phyloP scores from a whole-genome alignment of 2,113 vertebrate genomes.

The Ceratotherium simum region DNA sequence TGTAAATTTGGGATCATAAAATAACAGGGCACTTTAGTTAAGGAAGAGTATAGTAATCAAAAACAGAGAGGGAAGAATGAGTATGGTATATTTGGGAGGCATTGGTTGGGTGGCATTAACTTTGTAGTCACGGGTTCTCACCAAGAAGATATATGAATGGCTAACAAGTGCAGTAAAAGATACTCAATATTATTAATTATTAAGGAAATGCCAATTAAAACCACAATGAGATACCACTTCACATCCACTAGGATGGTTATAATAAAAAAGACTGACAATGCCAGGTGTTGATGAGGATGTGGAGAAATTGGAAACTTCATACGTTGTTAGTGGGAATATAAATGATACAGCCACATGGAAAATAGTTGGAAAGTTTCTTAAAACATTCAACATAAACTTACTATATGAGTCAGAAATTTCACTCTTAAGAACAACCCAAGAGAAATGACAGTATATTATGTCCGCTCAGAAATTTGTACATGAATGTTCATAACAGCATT shows the following conservation, averaged over 20 bases:
- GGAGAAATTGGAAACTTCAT: not conserved
- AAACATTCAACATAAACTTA: conserved; percentile 16
- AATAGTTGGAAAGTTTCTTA: not conserved
- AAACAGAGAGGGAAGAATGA: conserved; percentile 6
- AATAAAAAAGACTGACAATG: conserved; percentile 12
- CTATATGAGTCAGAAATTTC: conserved; percentile 23
- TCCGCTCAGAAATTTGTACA: not conserved
- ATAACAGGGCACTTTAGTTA: not conserved
- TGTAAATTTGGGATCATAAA: conserved; percentile 35
- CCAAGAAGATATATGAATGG: not conserved
- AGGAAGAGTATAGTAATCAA: not conserved
- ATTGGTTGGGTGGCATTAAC: not conserved
- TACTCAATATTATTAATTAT: not conserved
- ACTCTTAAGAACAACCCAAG: not conserved
- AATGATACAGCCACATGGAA: conserved; percentile 3
- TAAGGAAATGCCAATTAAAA: not conserved
- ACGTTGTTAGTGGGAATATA: not conserved
- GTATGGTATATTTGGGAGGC: not conserved
- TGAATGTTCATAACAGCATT: not conserved
- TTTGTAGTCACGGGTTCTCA: not conserved
- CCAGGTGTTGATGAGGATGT: conserved; percentile 4
- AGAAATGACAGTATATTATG: not conserved
- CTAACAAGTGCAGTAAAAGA: conserved; percentile 9
- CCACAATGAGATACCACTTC: not conserved
- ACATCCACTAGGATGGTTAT: not conserved